Evolutionary conservation across 2,797 vertebrate genomes (phyloP).

Genomic region (Pampus argenteus): DNA sequence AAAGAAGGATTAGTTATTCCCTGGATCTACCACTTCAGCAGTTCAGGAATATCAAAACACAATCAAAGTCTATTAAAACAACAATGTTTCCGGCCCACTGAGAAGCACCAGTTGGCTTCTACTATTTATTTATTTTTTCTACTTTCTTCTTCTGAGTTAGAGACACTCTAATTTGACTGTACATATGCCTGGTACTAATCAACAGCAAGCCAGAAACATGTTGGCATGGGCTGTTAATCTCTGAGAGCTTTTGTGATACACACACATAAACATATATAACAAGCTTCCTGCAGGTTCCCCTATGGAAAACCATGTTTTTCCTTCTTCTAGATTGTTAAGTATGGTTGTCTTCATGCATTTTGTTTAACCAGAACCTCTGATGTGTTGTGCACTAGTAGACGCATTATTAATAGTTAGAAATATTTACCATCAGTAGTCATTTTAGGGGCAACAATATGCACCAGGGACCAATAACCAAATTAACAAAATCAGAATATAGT

Average conservation of each 20-base stretch:
- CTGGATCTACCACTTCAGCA: slow-evolving; percentile 65
- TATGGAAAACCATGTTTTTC: neutral
- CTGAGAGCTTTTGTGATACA: neutral
- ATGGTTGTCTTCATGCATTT: no score
- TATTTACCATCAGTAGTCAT: no score
- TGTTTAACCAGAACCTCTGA: no score
- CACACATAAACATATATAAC: neutral
- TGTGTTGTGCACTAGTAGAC: no score
- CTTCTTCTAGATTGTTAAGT: neutral
- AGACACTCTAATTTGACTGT: neutral
- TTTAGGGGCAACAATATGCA: no score
- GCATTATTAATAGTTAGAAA: no score
- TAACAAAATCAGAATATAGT: no score
- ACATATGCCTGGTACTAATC: neutral
- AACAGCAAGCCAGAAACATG: neutral
- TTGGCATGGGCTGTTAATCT: neutral
- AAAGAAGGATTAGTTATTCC: slow-evolving; percentile 78
- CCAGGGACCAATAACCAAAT: no score
- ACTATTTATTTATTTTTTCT: neutral
- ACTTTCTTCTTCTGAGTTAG: neutral
- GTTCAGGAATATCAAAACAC: slow-evolving; percentile 76
- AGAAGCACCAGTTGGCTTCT: slow-evolving; percentile 40
- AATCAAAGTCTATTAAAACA: slow-evolving; percentile 77
- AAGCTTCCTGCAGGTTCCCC: neutral
- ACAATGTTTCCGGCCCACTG: slow-evolving; percentile 45